Evolutionary conservation across 2,888 invertebrate species (phyloP).

Genomic region (Agrenia bidenticulata): DNA sequence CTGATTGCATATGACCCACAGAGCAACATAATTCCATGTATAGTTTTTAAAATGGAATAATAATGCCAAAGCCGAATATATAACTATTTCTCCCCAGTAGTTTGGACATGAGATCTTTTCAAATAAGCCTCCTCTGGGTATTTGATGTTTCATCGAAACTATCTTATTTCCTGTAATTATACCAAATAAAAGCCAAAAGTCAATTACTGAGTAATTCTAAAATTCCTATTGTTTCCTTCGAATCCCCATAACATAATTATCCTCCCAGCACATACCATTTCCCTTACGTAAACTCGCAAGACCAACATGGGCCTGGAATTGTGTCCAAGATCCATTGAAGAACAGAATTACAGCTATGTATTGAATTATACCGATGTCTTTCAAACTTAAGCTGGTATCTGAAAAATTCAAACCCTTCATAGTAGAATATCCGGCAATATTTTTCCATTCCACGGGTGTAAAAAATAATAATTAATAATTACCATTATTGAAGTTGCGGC

Average conservation of each 20-base stretch:
- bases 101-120: conserved; percentile 80
- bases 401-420: background rate
- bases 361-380: background rate
- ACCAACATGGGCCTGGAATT: conserved; percentile 70
- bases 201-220: too few relatives aligned
- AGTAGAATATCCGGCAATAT: too few relatives aligned
- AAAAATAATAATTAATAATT: too few relatives aligned
- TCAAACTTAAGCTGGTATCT: background rate
- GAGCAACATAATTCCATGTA: conserved; percentile 69
- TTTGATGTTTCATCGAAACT: conserved; percentile 66
- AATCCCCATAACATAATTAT: too few relatives aligned
- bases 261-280: conserved; percentile 58
- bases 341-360: conserved; percentile 64
- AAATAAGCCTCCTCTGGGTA: conserved; percentile 78
- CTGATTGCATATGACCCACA: conserved; percentile 81
- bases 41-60: conserved; percentile 66
- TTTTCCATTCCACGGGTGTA: too few relatives aligned
- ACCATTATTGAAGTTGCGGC: background rate
- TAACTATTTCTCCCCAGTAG: conserved; percentile 72
- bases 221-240: too few relatives aligned
- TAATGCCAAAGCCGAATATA: conserved; percentile 68
- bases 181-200: too few relatives aligned
- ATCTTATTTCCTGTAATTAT: background rate
- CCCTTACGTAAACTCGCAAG: conserved; percentile 76
- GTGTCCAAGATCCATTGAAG: conserved; percentile 72